Evolutionary conservation across 1,140 invertebrate genomes (phyloP), one percentile per base, ranked within the genome.

Genomic region (Orussus abietinus): DNA sequence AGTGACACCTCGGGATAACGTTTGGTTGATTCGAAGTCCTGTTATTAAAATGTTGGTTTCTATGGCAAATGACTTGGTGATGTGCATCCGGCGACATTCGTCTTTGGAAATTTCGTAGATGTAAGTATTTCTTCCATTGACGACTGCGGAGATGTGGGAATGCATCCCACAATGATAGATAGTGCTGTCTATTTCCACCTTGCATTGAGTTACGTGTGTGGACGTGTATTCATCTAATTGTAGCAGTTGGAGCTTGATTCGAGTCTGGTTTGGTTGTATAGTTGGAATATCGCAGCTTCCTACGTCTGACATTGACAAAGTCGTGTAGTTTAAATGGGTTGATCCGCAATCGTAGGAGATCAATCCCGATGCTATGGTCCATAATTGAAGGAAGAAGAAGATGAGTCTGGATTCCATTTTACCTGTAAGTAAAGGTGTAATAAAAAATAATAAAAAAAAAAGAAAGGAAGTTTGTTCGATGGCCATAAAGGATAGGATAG

Each of bases 91-190:
- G n/a, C n/a, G n/a, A n/a, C n/a, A n/a, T n/a, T n/a, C n/a, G n/a
- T n/a, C n/a, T n/a, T n/a, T n/a, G n/a, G n/a, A n/a, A 14, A 44
- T 11, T 19, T 43, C 26, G n/a, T 21, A 6, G n/a, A 40, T 18
- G 14, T 44, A 49, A 18, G 19, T 26, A 19, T 26, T 15, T 3
- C 15, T 22, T 2, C 18, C 28, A 19, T 44, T 40, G 4, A n/a
- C 1, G 12, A 44, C 41, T 1, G 36, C 19, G 0, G 42, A 29
- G 0, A 40, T 28, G 9, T 49, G 42, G 5, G 30, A 39, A 5
- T 13, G 14, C 25, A 39, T 36, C 12, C 37, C 41, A n/a, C 41
- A 49, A 21, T 40, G 29, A 22, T 28, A 33, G n/a, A 44, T 37
- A 0, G 30, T 44, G 4, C 41, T 22, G 1, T 44, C 11, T 1